These are phyloP conservation scores for Dicaeum eximium DNA, from an alignment of 2,113 vertebrate species.

Conservation along the genomic window DNA sequence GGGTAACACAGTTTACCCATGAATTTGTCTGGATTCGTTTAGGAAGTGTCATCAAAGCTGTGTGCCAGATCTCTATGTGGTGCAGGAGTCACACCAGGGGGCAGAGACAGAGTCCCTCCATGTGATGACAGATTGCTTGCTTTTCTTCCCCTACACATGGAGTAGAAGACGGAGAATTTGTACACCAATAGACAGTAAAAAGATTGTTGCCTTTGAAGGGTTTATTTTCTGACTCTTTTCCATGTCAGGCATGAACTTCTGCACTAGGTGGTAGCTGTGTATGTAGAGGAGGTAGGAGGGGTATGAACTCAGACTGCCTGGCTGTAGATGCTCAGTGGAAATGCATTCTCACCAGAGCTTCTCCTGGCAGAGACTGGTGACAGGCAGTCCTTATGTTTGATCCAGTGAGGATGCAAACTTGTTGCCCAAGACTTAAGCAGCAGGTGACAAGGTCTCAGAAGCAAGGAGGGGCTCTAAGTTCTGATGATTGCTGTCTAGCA, in stretches of 20 bases:
- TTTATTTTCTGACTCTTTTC: not conserved
- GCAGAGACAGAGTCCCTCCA: not conserved
- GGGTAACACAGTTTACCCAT: not conserved
- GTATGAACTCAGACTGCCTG: not conserved
- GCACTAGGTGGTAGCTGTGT: not conserved
- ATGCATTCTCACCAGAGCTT: not conserved
- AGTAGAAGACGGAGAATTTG: not conserved
- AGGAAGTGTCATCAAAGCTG: not conserved
- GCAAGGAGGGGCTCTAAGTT: not conserved
- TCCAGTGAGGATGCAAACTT: not conserved
- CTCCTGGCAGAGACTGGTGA: not conserved
- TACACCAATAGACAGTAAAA: not conserved
- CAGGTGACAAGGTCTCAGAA: not conserved
- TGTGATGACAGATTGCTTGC: not conserved
- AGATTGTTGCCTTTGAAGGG: not conserved
- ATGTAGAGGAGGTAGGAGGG: not conserved
- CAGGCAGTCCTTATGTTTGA: not conserved
- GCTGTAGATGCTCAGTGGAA: not conserved
- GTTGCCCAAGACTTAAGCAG: not conserved
- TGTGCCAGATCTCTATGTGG: not conserved
- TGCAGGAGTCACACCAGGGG: not conserved
- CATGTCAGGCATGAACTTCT: not conserved
- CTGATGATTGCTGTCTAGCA: not conserved
- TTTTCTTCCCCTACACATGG: not conserved
- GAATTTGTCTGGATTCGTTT: slow-evolving; percentile 8